Conservation (phyloP, 2,797 vertebrate genomes). For the Anniella stebbinsi region DNA sequence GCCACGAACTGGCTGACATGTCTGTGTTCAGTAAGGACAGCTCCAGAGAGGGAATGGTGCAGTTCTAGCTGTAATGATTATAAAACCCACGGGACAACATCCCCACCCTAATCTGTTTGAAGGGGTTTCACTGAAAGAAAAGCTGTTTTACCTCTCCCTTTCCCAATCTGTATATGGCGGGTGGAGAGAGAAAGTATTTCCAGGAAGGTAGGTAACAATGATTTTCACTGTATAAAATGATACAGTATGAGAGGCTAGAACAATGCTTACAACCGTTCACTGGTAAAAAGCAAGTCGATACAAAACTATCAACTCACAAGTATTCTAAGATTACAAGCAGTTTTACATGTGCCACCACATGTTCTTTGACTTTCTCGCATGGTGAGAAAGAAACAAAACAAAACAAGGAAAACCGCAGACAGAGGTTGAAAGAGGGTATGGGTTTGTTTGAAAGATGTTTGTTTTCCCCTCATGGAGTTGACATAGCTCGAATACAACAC, state of each 20-base stretch:
- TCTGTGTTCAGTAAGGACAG: neutral
- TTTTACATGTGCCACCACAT: neutral
- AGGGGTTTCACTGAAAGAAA: neutral
- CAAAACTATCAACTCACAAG: neutral
- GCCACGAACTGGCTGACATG: neutral
- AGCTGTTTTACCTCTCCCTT: neutral
- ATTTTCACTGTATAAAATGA: neutral
- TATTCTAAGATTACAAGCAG: neutral
- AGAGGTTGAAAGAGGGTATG: neutral
- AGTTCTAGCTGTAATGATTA: constrained; percentile 1
- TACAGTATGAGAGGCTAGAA: neutral
- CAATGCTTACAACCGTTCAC: neutral
- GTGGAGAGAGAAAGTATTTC: neutral
- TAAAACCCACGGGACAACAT: neutral
- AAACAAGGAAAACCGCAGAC: neutral
- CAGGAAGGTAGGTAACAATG: neutral
- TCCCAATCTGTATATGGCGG: neutral
- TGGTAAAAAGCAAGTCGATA: neutral
- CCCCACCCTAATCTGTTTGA: neutral
- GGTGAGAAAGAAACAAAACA: neutral
- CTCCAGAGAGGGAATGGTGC: neutral
- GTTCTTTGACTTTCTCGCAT: neutral
- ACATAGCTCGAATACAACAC: neutral
- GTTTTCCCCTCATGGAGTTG: neutral
- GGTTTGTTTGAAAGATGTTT: neutral